These are phyloP conservation scores for Petrolisthes cinctipes DNA, from an alignment of 2,888 invertebrate genomes.

Conservation along the genomic window DNA sequence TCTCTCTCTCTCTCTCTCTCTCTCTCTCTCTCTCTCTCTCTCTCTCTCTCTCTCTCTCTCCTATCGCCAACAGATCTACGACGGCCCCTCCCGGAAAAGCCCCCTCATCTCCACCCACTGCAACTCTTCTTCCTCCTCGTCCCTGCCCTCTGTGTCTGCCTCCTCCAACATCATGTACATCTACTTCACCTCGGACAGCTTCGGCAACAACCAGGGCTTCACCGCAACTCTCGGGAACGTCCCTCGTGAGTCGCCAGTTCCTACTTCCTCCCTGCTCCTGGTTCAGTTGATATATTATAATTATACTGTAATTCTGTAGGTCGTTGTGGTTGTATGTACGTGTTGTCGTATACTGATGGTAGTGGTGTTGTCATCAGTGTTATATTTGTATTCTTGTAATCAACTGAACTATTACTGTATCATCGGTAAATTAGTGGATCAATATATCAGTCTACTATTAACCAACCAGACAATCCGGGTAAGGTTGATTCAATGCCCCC, in stretches of 20 bases:
- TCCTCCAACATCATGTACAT: conserved; percentile 75
- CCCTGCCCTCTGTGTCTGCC: conserved; percentile 72
- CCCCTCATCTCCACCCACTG: conserved; percentile 77
- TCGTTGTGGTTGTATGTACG: background rate
- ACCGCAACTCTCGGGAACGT: conserved; percentile 56
- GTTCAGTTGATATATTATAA: background rate
- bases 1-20: too few species aligned
- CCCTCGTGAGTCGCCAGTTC: conserved; percentile 45
- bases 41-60: background rate
- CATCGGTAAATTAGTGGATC: too few species aligned
- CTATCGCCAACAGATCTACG: conserved; percentile 44
- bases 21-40: background rate
- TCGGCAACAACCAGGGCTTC: conserved; percentile 66
- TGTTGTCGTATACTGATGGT: background rate
- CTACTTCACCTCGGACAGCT: conserved; percentile 78
- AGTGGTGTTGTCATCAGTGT: background rate
- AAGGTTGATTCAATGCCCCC: too few species aligned
- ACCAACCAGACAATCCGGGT: too few species aligned
- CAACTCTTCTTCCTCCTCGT: conserved; percentile 71
- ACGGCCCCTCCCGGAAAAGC: conserved; percentile 72
- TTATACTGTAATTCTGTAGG: background rate
- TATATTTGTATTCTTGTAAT: background rate
- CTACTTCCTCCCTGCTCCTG: background rate
- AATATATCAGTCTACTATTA: too few species aligned
- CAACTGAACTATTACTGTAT: background rate